phyloP scores from a whole-genome alignment of 2,888 invertebrate genomes.

The Argynnis bischoffii region DNA sequence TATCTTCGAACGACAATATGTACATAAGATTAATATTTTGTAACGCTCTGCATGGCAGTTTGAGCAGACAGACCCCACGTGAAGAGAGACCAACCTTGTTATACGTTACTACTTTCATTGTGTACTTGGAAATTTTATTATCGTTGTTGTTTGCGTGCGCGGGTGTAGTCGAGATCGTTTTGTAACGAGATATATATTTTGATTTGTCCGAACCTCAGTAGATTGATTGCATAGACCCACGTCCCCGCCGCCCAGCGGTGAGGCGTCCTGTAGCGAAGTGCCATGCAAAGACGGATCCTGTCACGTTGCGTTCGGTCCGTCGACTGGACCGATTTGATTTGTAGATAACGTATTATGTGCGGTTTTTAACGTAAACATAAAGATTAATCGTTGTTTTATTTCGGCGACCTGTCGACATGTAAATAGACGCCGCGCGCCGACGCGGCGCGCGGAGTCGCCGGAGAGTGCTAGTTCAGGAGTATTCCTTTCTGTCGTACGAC shows the following conservation, averaged over 20 bases:
- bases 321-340: constrained; percentile 63
- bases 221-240: not conserved
- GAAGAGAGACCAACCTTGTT: constrained; percentile 20
- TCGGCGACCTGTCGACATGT: constrained; percentile 74
- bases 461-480: constrained; percentile 52
- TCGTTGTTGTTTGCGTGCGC: constrained; percentile 28
- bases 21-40: constrained; percentile 82
- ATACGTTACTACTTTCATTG: constrained; percentile 22
- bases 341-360: constrained; percentile 69
- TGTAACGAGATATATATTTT: not conserved
- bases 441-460: constrained; percentile 59
- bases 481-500: constrained; percentile 63
- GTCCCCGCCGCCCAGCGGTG: constrained; percentile 1
- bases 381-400: constrained; percentile 69
- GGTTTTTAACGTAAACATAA: constrained; percentile 55
- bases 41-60: constrained; percentile 66
- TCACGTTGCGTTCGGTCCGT: constrained; percentile 65
- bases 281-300: constrained; percentile 63
- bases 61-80: constrained; percentile 47
- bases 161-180: constrained; percentile 17
- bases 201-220: not conserved
- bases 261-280: constrained; percentile 48
- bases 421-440: constrained; percentile 67
- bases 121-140: constrained; percentile 23
- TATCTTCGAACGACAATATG: constrained; percentile 82